Conservation (phyloP, 2,797 vertebrate species). For the Ciconia nigra region DNA sequence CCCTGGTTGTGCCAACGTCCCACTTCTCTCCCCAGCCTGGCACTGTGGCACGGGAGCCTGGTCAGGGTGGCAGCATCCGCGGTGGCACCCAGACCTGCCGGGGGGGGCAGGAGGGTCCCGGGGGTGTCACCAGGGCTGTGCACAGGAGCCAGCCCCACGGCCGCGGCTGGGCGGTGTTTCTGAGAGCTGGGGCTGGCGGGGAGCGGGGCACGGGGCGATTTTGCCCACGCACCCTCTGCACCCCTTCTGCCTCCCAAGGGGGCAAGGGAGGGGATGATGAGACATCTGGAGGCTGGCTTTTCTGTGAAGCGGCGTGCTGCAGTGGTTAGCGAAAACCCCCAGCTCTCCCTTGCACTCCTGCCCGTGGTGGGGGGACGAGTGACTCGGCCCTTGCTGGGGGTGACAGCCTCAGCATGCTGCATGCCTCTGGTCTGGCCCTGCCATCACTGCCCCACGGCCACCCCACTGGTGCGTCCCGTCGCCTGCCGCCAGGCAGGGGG, state of each 20-base stretch:
- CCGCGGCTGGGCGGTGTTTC: not conserved
- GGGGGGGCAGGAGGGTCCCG: not conserved
- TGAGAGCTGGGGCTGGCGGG: not conserved
- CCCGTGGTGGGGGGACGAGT: accelerated
- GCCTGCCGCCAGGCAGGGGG: accelerated
- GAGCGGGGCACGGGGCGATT: accelerated
- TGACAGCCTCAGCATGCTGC: not conserved
- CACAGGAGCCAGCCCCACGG: not conserved
- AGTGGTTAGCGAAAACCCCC: not conserved
- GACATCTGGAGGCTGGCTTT: not conserved
- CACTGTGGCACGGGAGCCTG: not conserved
- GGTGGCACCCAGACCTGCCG: not conserved
- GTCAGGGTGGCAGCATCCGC: not conserved
- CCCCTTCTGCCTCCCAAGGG: not conserved
- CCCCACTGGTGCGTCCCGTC: not conserved
- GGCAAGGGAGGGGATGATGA: not conserved
- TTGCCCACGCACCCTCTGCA: not conserved
- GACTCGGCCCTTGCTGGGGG: not conserved
- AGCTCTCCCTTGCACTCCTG: not conserved
- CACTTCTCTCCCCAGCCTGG: not conserved
- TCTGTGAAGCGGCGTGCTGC: not conserved
- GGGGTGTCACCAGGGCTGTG: not conserved
- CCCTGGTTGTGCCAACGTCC: not conserved
- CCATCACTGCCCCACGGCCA: accelerated
- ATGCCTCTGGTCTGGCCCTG: accelerated